A percentile compares a stretch with the other conserved stretches of the same genome.
Conservation (phyloP, 2,888 invertebrate genomes). For the Tenthredo distinguenda region DNA sequence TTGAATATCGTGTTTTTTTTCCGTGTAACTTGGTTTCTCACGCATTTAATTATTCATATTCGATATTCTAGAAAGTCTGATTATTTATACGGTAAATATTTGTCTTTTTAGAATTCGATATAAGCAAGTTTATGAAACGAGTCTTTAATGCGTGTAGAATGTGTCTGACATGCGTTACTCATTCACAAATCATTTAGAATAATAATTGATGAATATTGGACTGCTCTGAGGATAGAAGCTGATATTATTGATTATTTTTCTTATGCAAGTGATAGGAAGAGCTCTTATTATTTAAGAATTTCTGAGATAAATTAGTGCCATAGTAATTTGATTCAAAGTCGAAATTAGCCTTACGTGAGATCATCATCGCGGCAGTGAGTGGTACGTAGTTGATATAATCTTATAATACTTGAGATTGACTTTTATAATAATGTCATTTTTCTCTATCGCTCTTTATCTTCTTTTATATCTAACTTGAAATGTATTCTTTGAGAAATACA, state of each 20-base stretch:
- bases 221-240: neutral
- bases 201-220: neutral
- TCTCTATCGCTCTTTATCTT: neutral
- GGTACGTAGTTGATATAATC: conserved; percentile 1
- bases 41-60: neutral
- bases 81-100: conserved; percentile 1
- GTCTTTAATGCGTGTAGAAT: neutral
- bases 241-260: neutral
- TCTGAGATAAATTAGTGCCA: neutral
- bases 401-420: neutral
- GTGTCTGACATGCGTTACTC: neutral
- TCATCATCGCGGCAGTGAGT: neutral
- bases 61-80: conserved; percentile 9
- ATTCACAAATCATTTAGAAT: neutral
- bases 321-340: conserved; percentile 1
- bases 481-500: conserved; percentile 12
- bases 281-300: neutral
- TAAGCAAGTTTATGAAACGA: neutral
- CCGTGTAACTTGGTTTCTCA: neutral
- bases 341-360: conserved; percentile 12
- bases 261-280: neutral
- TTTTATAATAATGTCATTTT: conserved; percentile 3
- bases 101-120: neutral
- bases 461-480: neutral
- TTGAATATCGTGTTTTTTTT: neutral